Conservation (phyloP, 2,113 vertebrate genomes). For the Lethenteron camtschaticum region DNA sequence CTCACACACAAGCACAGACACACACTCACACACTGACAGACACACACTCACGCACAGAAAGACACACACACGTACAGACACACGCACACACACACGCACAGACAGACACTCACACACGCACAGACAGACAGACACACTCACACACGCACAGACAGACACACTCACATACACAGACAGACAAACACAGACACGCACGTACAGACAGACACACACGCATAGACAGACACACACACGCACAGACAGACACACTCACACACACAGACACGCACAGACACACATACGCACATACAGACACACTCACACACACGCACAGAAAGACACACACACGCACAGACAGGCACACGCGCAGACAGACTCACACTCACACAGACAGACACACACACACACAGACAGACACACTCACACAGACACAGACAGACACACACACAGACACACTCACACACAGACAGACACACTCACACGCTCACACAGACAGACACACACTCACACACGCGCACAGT, state of each 20-base stretch:
- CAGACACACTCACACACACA: not conserved
- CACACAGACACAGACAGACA: not conserved
- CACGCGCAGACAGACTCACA: not conserved
- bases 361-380: not conserved
- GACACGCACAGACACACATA: not conserved
- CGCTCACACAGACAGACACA: not conserved
- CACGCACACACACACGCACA: no score
- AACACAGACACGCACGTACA: no score
- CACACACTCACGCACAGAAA: not conserved
- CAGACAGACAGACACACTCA: no score
- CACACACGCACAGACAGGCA: not conserved
- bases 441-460: no score
- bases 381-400: no score
- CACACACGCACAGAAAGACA: not conserved
- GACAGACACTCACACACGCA: no score
- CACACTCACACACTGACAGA: not conserved
- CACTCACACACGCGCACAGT: not conserved
- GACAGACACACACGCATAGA: no score
- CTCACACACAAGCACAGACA: not conserved
- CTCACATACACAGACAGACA: no score
- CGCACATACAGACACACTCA: not conserved
- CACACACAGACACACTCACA: not conserved
- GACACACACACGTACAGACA: no score
- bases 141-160: no score
- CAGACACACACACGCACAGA: no score